A percentile compares a stretch with the other conserved stretches of the same genome.
Evolutionary conservation across 2,797 vertebrate genomes (phyloP).

Genomic region (Catostomus latipinnis): DNA sequence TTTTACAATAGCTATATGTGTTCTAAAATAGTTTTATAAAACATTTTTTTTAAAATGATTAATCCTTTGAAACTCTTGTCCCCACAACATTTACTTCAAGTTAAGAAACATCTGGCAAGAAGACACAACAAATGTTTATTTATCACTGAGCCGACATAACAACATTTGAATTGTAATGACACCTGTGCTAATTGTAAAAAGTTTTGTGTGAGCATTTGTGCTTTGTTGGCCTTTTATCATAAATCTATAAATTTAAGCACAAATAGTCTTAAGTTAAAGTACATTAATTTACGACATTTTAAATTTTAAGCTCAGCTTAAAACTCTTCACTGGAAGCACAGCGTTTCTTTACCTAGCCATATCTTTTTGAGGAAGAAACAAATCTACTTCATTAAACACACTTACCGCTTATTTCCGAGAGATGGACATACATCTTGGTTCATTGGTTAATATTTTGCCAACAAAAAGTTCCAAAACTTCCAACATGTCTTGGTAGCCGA

Average conservation of each 20-base stretch:
- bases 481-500: background rate
- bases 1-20: too few species aligned
- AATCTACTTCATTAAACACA: background rate
- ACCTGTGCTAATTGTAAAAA: background rate
- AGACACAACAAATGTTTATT: background rate
- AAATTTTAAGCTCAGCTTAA: background rate
- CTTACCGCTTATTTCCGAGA: conserved; percentile 19
- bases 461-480: background rate
- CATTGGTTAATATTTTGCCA: background rate
- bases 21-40: too few species aligned
- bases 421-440: background rate
- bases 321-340: background rate
- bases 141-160: background rate
- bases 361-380: too few species aligned
- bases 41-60: too few species aligned
- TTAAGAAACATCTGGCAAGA: too few species aligned
- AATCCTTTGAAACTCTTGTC: background rate
- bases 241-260: background rate
- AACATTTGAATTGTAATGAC: background rate
- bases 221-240: background rate
- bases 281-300: too few species aligned
- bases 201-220: background rate
- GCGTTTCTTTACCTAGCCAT: background rate
- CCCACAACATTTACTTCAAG: too few species aligned
- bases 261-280: too few species aligned